Evolutionary conservation across 2,113 vertebrate species (phyloP).

Genomic region (Pseudopipra pipra): DNA sequence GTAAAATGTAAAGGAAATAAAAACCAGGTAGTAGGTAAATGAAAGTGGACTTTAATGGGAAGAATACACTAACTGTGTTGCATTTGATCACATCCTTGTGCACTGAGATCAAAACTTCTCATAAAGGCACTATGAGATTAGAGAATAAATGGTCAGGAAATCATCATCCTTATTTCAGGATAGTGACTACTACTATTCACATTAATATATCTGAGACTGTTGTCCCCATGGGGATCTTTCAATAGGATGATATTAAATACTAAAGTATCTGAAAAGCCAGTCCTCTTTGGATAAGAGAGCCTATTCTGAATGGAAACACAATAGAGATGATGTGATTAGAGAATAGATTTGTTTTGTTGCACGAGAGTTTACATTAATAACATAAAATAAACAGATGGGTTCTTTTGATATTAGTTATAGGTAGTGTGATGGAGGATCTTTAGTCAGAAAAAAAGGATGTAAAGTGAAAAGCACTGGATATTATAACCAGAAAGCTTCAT

Average conservation of each 20-base stretch:
- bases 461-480: background rate
- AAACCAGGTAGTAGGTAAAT: background rate
- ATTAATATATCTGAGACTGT: background rate
- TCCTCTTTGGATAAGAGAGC: background rate
- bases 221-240: background rate
- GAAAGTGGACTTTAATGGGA: background rate
- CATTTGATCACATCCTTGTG: background rate
- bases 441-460: background rate
- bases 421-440: background rate
- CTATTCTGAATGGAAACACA: background rate
- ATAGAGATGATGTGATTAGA: background rate
- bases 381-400: background rate
- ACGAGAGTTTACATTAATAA: background rate
- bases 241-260: background rate
- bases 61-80: background rate
- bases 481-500: background rate
- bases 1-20: background rate
- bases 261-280: background rate
- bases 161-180: background rate
- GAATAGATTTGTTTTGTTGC: background rate
- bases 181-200: background rate
- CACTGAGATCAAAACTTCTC: background rate
- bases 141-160: background rate
- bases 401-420: background rate
- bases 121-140: background rate